Conservation (phyloP, 2,888 invertebrate genomes). For the Drosophila leonis region DNA sequence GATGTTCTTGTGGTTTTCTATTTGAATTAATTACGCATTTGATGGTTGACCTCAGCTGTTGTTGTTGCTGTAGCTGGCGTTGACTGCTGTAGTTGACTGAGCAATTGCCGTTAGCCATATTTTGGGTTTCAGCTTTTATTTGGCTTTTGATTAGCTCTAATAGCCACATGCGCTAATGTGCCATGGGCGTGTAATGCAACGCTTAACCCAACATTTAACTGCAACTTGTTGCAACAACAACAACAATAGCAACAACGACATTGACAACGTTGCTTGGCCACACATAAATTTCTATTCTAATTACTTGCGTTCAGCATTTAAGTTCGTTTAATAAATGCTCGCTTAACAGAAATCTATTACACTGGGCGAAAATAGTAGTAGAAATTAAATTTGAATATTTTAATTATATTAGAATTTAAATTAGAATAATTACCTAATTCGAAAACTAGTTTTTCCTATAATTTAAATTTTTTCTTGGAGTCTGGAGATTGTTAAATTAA, state of each 20-base stretch:
- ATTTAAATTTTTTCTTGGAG: background rate
- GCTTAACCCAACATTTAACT: conserved; percentile 36
- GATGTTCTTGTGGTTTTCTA: conserved; percentile 59
- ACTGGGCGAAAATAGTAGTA: background rate
- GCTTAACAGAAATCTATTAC: conserved; percentile 37
- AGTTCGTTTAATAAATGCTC: conserved; percentile 62
- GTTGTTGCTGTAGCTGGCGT: conserved; percentile 23
- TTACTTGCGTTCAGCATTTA: conserved; percentile 63
- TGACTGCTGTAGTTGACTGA: conserved; percentile 26
- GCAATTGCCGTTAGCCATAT: conserved; percentile 48
- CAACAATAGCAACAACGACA: conserved; percentile 23
- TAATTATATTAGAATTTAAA: no score
- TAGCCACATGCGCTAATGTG: conserved; percentile 51
- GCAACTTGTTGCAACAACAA: conserved; percentile 58
- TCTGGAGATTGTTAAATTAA: no score
- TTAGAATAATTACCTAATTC: no score
- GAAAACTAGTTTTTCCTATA: no score
- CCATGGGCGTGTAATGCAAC: conserved; percentile 1
- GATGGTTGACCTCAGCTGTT: conserved; percentile 54
- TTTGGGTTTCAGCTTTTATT: conserved; percentile 65
- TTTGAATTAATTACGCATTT: conserved; percentile 77
- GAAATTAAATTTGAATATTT: no score
- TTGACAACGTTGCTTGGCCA: conserved; percentile 14
- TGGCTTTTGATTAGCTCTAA: conserved; percentile 78
- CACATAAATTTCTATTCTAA: conserved; percentile 74